phyloP scores from a whole-genome alignment of 1,140 invertebrate species.

The Oryctes rhinoceros region DNA sequence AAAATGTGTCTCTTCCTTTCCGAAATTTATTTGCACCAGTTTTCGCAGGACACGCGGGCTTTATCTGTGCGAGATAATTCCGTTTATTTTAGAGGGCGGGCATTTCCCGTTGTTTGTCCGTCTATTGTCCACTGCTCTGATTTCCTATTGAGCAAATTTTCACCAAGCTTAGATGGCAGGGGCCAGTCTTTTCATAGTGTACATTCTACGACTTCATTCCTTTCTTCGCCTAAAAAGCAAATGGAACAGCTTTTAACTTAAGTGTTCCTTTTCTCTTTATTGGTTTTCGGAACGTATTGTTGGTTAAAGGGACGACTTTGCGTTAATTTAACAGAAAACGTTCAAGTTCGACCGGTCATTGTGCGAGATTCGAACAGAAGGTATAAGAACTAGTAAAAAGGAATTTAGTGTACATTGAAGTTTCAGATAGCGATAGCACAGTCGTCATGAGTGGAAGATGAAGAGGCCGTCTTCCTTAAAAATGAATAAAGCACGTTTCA shows the following conservation, averaged over 20 bases:
- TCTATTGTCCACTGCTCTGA: slow-evolving; percentile 25
- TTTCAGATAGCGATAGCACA: no score
- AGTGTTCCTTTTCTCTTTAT: slow-evolving; percentile 34
- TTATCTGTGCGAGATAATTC: slow-evolving; percentile 31
- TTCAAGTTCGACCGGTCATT: not conserved
- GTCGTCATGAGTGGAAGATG: no score
- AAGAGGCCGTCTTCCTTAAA: no score
- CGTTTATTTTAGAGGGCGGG: slow-evolving; percentile 1
- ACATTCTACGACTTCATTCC: slow-evolving; percentile 2
- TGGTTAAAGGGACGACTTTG: slow-evolving; percentile 16
- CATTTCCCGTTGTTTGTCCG: slow-evolving; percentile 22
- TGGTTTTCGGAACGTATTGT: slow-evolving; percentile 26
- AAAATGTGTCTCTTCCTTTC: slow-evolving; percentile 31
- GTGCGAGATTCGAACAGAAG: not conserved
- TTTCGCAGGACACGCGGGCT: slow-evolving; percentile 8
- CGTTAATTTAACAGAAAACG: slow-evolving; percentile 2
- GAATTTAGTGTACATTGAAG: no score
- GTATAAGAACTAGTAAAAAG: not conserved
- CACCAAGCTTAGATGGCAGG: not conserved
- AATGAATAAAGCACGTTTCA: no score
- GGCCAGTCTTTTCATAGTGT: slow-evolving; percentile 10
- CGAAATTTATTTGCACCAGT: slow-evolving; percentile 23
- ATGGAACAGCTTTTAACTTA: slow-evolving; percentile 25
- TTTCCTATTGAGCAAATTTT: slow-evolving; percentile 24
- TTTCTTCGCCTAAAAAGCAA: slow-evolving; percentile 23